phyloP scores from a whole-genome alignment of 1,140 invertebrate species.

The Campoletis sonorensis region DNA sequence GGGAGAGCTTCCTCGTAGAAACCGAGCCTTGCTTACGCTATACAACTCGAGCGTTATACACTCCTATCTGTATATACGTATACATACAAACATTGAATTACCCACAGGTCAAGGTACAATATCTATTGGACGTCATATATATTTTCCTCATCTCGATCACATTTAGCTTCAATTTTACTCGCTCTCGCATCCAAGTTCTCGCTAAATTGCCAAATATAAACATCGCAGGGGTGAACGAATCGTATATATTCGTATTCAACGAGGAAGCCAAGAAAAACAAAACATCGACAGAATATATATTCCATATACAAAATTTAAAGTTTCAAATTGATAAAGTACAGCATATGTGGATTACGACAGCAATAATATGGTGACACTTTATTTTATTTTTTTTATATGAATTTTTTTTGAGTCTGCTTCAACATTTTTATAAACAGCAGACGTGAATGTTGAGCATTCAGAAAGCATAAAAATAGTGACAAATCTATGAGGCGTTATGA shows the following conservation, averaged over 20 bases:
- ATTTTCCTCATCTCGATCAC: background rate
- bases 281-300: background rate
- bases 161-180: background rate
- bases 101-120: background rate
- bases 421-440: background rate
- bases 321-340: background rate
- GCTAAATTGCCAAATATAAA: slow-evolving; percentile 5
- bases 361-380: too few species aligned
- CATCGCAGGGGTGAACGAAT: background rate
- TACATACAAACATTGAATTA: background rate
- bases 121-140: slow-evolving; percentile 5
- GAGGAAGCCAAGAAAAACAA: background rate
- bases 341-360: too few species aligned
- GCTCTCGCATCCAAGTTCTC: background rate
- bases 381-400: too few species aligned
- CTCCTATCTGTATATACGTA: too few species aligned
- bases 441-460: background rate
- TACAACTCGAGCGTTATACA: background rate
- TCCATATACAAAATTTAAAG: background rate
- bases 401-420: background rate
- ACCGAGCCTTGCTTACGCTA: background rate
- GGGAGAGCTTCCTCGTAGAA: slow-evolving; percentile 32
- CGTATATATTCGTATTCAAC: slow-evolving; percentile 1
- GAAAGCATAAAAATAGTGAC: background rate
- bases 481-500: background rate